phyloP scores from a whole-genome alignment of 2,797 vertebrate genomes.

The Eleutherodactylus coqui region DNA sequence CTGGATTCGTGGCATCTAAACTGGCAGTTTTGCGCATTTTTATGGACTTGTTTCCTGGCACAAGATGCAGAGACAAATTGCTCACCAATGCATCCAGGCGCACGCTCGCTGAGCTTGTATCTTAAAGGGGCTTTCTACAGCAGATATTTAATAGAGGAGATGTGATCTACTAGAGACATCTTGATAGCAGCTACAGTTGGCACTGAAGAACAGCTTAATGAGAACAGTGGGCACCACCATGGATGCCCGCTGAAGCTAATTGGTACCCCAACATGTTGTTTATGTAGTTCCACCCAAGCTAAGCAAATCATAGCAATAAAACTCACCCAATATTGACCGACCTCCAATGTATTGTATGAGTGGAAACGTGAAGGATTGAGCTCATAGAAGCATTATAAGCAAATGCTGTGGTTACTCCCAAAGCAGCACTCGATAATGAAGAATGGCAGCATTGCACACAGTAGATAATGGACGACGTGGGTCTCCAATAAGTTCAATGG shows the following conservation, averaged over 20 bases:
- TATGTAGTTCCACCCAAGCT: neutral
- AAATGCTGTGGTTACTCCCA: neutral
- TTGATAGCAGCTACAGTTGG: neutral
- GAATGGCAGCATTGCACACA: too few species aligned
- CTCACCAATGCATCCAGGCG: constrained; percentile 25
- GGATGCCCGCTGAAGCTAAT: neutral
- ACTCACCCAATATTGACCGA: neutral
- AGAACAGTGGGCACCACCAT: neutral
- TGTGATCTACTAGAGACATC: neutral
- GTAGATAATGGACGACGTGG: too few species aligned
- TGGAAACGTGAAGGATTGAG: too few species aligned
- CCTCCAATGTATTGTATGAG: neutral
- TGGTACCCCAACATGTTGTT: neutral
- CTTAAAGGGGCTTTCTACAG: neutral
- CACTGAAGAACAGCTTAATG: neutral
- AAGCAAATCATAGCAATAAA: too few species aligned
- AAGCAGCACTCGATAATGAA: too few species aligned
- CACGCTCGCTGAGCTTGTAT: neutral
- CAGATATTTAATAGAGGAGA: too few species aligned
- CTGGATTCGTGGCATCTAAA: constrained; percentile 15
- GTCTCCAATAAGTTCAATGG: too few species aligned
- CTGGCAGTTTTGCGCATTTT: constrained; percentile 18
- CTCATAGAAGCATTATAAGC: neutral
- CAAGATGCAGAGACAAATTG: constrained; percentile 22
- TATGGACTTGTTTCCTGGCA: constrained; percentile 12